phyloP scores from a whole-genome alignment of 2,113 vertebrate species.

The Tachysurus vachellii region DNA sequence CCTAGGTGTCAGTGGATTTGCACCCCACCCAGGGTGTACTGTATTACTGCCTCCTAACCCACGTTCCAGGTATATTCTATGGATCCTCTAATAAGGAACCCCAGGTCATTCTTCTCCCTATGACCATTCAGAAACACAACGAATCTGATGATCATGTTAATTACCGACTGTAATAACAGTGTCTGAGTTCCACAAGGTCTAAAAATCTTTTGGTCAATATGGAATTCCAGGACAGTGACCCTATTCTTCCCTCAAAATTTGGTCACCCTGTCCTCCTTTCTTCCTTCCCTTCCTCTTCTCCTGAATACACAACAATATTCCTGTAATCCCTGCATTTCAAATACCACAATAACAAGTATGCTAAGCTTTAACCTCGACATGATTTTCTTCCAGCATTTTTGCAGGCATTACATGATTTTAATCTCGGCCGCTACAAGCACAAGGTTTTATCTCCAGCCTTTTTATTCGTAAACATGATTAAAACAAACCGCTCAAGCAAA shows the following conservation, averaged over 20 bases:
- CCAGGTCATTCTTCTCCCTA: not conserved
- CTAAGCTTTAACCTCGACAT: not conserved
- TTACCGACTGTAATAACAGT: not conserved
- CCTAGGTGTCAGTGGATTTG: not conserved
- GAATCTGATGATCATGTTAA: not conserved
- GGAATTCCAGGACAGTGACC: not conserved
- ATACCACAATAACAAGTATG: not conserved
- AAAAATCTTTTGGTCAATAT: not conserved
- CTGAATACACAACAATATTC: not conserved
- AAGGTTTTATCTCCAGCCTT: not conserved
- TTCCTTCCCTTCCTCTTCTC: not conserved
- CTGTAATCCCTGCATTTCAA: constrained; percentile 25
- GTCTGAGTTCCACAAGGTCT: not conserved
- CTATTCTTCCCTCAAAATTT: not conserved
- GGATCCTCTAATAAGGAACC: not conserved
- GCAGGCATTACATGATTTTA: not conserved
- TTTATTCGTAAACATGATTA: not conserved
- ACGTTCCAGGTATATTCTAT: not conserved
- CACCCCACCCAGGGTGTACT: not conserved
- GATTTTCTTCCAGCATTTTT: not conserved
- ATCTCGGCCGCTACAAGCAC: not conserved
- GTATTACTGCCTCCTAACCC: no score
- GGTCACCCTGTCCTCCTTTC: not conserved
- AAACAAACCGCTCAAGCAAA: not conserved
- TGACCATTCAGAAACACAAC: not conserved